These are phyloP conservation scores for Onychostruthus taczanowskii DNA, from an alignment of 2,113 vertebrate species.

Conservation along the genomic window DNA sequence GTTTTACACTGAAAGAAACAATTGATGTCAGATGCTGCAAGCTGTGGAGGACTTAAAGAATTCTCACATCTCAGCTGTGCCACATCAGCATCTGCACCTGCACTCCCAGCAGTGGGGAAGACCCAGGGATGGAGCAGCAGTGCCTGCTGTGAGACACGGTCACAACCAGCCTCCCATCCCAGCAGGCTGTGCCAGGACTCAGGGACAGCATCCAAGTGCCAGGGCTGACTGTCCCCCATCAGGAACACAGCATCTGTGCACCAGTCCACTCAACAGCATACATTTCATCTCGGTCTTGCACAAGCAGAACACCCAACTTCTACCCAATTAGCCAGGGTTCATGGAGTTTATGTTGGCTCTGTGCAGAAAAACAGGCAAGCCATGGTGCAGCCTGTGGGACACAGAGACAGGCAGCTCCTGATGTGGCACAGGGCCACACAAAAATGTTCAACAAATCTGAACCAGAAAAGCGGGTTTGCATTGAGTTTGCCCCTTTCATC, in stretches of 20 bases:
- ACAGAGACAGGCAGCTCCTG: background rate
- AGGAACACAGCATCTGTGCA: background rate
- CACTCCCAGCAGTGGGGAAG: background rate
- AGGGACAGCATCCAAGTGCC: background rate
- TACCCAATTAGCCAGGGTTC: background rate
- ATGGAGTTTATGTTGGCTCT: background rate
- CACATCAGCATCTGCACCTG: background rate
- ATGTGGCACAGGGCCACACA: background rate
- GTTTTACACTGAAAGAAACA: background rate
- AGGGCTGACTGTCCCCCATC: background rate
- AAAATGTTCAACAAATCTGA: background rate
- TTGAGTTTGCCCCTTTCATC: background rate
- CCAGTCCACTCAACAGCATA: background rate
- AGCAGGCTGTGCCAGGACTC: background rate
- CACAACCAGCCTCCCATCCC: background rate
- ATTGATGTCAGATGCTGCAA: background rate
- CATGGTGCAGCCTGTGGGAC: rapidly evolving
- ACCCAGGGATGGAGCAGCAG: background rate
- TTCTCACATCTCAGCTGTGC: background rate
- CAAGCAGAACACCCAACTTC: background rate
- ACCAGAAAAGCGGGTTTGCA: background rate
- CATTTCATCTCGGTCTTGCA: background rate
- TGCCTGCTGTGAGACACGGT: background rate
- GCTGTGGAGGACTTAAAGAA: background rate
- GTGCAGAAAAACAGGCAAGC: background rate